Evolutionary conservation across 1,140 invertebrate genomes (phyloP).

Genomic region (Drosophila micromelanica): DNA sequence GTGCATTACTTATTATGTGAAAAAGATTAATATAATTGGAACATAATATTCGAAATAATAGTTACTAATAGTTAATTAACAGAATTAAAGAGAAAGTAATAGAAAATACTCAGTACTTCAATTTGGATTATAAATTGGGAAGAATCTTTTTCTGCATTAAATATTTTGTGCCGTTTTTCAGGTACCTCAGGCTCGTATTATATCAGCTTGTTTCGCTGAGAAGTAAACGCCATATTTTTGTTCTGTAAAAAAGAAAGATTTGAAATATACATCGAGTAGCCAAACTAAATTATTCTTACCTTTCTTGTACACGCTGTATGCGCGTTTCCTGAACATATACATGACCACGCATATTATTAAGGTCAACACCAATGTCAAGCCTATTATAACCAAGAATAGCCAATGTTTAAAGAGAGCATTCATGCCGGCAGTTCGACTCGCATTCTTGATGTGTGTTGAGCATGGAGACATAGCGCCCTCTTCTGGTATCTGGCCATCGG

Average conservation of each 20-base stretch:
- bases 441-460: not conserved
- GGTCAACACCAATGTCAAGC: conserved; percentile 14
- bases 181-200: conserved; percentile 47
- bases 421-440: not conserved
- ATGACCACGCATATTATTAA: conserved; percentile 45
- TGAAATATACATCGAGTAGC: not conserved
- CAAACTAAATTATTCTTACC: conserved; percentile 23
- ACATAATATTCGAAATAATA: no score
- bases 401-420: conserved; percentile 2
- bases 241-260: conserved; percentile 35
- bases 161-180: not conserved
- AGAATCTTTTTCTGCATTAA: no score
- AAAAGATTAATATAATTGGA: no score
- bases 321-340: conserved; percentile 31
- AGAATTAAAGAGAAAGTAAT: no score
- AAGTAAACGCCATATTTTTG: conserved; percentile 54
- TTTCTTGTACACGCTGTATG: conserved; percentile 46
- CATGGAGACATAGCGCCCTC: conserved; percentile 31
- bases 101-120: no score
- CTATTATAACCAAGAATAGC: conserved; percentile 27
- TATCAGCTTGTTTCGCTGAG: conserved; percentile 45
- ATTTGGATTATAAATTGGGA: no score
- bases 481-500: conserved; percentile 18
- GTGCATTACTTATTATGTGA: no score
- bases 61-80: no score